Evolutionary conservation across 2,113 vertebrate genomes (phyloP), one percentile per base, ranked within the genome.

Genomic region (Pseudonaja textilis): DNA sequence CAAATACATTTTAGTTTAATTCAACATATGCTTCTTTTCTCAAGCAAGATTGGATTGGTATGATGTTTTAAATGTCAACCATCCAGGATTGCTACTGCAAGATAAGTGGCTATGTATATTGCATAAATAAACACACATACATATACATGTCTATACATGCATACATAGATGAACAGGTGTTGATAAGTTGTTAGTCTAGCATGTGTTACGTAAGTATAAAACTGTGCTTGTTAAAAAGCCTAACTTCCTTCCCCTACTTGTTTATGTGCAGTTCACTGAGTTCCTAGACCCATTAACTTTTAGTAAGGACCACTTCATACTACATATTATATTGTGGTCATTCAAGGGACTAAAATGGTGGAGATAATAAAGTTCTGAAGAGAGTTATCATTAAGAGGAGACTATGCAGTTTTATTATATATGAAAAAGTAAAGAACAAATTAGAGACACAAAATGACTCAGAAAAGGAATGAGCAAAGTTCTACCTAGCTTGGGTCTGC

Each of bases 301-400:
- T 92, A 90, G 20, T 1, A 87, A 93, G 89, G 5, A 4, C 74
- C 42, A 88, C 4, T 47, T 93, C 91, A 47, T 92, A 88, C 69
- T 93, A 25, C 23, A 93, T 47, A 10, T 1, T 47, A 7, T 1
- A 52, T 26, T 90, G 88, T 16, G 90, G 34, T 29, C 16, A 74
- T 92, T 93, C 29, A 90, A 93, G 93, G 20, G 8, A 90, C 18
- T 69, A 34, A 95, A 95, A 91, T 90, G 25, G 16, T 93, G 93
- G 14, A 42, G 12, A 91, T 85, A 92, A 91, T 56, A 92, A 94
- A 56, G 34, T 8, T 50, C 18, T 94, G 34, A 92, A 93, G 18
- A 91, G 18, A 94, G 89, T 0, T 74, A 54, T 54, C 11, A 85
- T 1, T 2, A n/a, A 3, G 16, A n/a, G 3, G 20, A 91, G 0